Percentiles rank a stretch among this genome's conserved stretches.
Conservation (phyloP, 2,113 vertebrate species). For the Alces alces region DNA sequence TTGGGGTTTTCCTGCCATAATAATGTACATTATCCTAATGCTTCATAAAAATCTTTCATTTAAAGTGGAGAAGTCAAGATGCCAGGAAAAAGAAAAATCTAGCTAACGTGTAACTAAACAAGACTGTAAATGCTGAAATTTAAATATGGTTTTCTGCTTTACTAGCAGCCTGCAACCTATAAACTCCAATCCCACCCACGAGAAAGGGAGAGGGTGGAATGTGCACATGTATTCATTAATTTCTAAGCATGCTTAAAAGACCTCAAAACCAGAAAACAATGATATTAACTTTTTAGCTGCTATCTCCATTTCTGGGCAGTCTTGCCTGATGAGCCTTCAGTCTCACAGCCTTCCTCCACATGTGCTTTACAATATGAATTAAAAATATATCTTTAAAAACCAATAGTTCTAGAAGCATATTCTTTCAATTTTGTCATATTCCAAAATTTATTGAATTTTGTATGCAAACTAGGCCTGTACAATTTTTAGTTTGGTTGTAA, state of each 20-base stretch:
- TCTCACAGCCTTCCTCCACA: background rate
- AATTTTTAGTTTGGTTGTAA: background rate
- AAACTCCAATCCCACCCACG: background rate
- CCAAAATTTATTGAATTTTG: background rate
- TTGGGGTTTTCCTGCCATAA: background rate
- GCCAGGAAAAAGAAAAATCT: background rate
- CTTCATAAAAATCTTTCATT: slow-evolving; percentile 18
- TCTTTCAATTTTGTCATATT: background rate
- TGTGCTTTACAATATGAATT: background rate
- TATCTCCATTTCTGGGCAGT: background rate
- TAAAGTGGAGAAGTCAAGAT: background rate
- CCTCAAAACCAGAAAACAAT: background rate
- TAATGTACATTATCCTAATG: background rate
- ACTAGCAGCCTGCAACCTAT: background rate
- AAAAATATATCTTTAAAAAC: background rate
- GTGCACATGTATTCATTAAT: background rate
- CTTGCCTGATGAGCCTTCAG: background rate
- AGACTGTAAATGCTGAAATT: background rate
- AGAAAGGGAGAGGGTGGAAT: background rate
- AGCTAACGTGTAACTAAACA: slow-evolving; percentile 15
- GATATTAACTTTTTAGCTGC: background rate
- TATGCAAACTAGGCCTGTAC: background rate
- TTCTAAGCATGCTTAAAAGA: background rate
- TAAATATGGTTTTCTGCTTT: background rate
- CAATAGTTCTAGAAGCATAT: background rate